Base-by-base conservation (phyloP, 1,140 invertebrate species). In the Zeugodacus cucurbitae region DNA sequence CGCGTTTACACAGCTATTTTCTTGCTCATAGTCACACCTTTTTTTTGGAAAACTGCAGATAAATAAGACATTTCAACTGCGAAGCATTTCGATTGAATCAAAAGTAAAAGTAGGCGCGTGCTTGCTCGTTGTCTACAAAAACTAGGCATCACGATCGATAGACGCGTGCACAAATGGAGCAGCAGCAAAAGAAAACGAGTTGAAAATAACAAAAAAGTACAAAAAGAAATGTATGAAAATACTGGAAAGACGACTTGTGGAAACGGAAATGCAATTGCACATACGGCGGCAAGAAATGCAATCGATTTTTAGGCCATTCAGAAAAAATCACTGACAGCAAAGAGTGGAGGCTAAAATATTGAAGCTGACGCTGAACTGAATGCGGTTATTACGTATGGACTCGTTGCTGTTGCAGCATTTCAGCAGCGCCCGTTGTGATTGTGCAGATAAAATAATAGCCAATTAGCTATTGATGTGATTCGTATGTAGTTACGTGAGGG, bases 381-480 rank as follows among this genome's bases (percentile, higher is more conserved):
- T 41, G 11, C 67, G 11, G 26, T 64, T 74, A 74, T 11, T 74
- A 74, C 48, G 64, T 67, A 32, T 67, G 70, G 17, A 29, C 70
- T 17, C 0, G 20, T 78, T 29, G 22, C 37, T 82, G 10, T 62
- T 22, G 11, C 48, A 54, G 4, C 48, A 82, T 82, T 41, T 10
- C n/a, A 29, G 44, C 74, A 82, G 74, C 41, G 7, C 20, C 74
- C 48, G 74, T 41, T n/a, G 74, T 48, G 74, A 82, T 82, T 82
- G 74, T 48, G 41, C 74, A 82, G 41, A 82, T 82, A 82, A 82
- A 82, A 82, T 82, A 82, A 82, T 82, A 82, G 74, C 37, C 74
- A 82, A 82, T 82, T 82, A 82, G 74, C 41, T 82, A 48, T n/a
- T 48, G 22, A 48, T 82, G 44, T 82, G 41, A 0, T 82, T 8